phyloP scores from a whole-genome alignment of 2,888 invertebrate species.

The Drosophila cracens region DNA sequence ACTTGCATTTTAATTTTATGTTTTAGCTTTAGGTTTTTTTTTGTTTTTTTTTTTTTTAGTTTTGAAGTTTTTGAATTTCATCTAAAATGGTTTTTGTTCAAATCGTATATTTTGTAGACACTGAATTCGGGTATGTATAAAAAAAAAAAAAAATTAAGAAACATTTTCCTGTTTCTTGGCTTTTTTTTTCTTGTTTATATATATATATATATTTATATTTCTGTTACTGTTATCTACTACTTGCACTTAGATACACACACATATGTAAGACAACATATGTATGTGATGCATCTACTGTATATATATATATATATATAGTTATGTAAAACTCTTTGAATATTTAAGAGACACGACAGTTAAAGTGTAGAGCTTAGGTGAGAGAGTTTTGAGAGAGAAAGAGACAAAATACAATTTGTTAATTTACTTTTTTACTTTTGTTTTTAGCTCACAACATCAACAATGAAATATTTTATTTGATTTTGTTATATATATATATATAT shows the following conservation, averaged over 20 bases:
- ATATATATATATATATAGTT: slow-evolving; percentile 13
- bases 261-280: slow-evolving; percentile 14
- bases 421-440: slow-evolving; percentile 34
- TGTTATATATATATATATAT: slow-evolving; percentile 38
- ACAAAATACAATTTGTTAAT: slow-evolving; percentile 62
- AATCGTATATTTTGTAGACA: slow-evolving; percentile 80
- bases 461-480: slow-evolving; percentile 77
- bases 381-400: slow-evolving; percentile 65
- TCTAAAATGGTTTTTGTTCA: slow-evolving; percentile 61
- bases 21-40: slow-evolving; percentile 30
- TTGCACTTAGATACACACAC: slow-evolving; percentile 27
- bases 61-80: slow-evolving; percentile 64
- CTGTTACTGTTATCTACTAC: slow-evolving; percentile 6
- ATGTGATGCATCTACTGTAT: slow-evolving; percentile 4
- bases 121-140: slow-evolving; percentile 65
- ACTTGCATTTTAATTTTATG: slow-evolving; percentile 20
- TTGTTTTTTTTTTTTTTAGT: slow-evolving; percentile 16
- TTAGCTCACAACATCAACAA: slow-evolving; percentile 85
- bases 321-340: slow-evolving; percentile 69
- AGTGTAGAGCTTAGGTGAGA: slow-evolving; percentile 67
- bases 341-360: slow-evolving; percentile 73
- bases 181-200: slow-evolving; percentile 1
- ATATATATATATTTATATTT: background rate
- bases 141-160: slow-evolving; percentile 65
- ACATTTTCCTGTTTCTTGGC: slow-evolving; percentile 37